Evolutionary conservation across 1,140 invertebrate species (phyloP).

Genomic region (Aleiodes sp.): DNA sequence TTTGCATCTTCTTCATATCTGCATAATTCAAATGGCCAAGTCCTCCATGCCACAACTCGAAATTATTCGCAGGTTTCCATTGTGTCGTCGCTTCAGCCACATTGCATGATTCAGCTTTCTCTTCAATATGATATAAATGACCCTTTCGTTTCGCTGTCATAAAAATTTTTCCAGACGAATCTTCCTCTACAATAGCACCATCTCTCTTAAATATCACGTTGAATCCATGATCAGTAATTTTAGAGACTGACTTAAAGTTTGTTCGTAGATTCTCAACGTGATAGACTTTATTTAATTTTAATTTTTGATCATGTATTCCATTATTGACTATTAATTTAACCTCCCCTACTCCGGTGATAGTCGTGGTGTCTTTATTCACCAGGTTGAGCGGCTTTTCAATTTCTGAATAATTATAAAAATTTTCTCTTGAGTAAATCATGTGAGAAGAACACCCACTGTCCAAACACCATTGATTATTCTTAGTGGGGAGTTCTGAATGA

Average conservation of each 20-base stretch:
- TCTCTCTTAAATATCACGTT: constrained; percentile 18
- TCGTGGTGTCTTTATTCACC: constrained; percentile 19
- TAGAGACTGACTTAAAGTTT: constrained; percentile 28
- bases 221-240: constrained; percentile 25
- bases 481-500: constrained; percentile 8
- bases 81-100: background rate
- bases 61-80: background rate
- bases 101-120: background rate
- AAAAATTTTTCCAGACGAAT: background rate
- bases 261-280: constrained; percentile 23
- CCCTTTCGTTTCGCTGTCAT: background rate
- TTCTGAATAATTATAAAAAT: background rate
- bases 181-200: constrained; percentile 2
- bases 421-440: background rate
- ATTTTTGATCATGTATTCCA: background rate
- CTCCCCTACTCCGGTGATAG: constrained; percentile 20
- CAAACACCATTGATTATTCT: constrained; percentile 24
- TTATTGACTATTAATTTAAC: constrained; percentile 13
- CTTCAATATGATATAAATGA: background rate
- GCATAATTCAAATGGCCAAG: constrained; percentile 39
- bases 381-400: constrained; percentile 22
- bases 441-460: constrained; percentile 17
- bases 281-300: constrained; percentile 12
- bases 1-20: constrained; percentile 25
- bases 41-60: constrained; percentile 29